Conservation (phyloP, 2,888 invertebrate genomes). For the Drosophila melanosoma region DNA sequence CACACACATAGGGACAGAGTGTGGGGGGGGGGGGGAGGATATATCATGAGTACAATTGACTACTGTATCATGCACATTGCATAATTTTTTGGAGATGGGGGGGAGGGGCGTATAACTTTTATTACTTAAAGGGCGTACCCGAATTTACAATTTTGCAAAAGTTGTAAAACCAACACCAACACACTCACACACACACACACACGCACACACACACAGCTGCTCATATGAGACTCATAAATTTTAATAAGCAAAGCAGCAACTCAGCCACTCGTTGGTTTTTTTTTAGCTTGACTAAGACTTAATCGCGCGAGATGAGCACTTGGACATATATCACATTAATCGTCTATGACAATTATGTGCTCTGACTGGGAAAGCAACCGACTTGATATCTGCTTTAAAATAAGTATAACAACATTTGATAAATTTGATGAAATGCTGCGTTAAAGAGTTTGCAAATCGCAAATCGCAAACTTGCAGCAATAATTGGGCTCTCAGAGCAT, state of each 20-base stretch:
- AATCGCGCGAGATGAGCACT: slow-evolving; percentile 44
- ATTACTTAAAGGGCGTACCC: slow-evolving; percentile 52
- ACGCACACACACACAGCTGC: not conserved
- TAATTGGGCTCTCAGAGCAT: not conserved
- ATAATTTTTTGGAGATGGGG: slow-evolving; percentile 33
- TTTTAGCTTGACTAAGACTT: slow-evolving; percentile 42
- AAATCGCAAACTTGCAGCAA: not conserved
- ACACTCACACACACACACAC: not conserved
- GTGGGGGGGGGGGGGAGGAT: slow-evolving; percentile 4
- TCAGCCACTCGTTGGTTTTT: slow-evolving; percentile 23
- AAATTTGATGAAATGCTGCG: not conserved
- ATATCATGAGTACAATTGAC: slow-evolving; percentile 48
- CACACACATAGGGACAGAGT: slow-evolving; percentile 5
- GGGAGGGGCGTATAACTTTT: slow-evolving; percentile 62
- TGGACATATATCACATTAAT: slow-evolving; percentile 13
- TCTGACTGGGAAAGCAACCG: not conserved
- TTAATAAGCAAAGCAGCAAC: slow-evolving; percentile 52
- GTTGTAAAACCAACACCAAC: slow-evolving; percentile 55
- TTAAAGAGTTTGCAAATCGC: not conserved
- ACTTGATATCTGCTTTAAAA: not conserved
- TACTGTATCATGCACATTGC: slow-evolving; percentile 68
- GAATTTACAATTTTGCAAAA: slow-evolving; percentile 64
- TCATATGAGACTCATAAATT: slow-evolving; percentile 58
- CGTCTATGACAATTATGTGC: slow-evolving; percentile 13
- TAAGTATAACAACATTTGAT: not conserved